These are phyloP conservation scores for Centropristis striata DNA, from an alignment of 2,113 vertebrate genomes.

Conservation along the genomic window DNA sequence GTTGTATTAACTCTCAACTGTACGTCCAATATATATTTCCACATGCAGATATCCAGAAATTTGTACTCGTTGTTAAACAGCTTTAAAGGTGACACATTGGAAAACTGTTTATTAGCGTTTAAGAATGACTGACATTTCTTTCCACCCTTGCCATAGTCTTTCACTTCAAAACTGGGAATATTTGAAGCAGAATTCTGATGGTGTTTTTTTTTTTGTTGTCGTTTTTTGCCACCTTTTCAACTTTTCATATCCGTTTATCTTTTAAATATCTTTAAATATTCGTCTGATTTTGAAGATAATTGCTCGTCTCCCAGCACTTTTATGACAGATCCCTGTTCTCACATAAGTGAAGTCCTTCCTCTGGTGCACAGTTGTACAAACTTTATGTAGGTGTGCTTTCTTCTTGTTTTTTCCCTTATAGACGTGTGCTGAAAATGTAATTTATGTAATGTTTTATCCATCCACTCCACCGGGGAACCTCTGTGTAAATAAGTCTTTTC, in stretches of 20 bases:
- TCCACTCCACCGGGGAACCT: neutral
- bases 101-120: conserved; percentile 1
- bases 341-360: neutral
- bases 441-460: conserved; percentile 21
- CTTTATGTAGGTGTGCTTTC: neutral
- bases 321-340: neutral
- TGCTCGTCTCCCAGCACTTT: neutral
- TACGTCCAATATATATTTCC: too few relatives aligned
- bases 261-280: too few relatives aligned
- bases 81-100: neutral
- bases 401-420: neutral
- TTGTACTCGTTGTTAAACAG: too few relatives aligned
- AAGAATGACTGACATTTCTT: neutral
- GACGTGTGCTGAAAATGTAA: conserved; percentile 3
- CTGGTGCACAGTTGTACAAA: neutral
- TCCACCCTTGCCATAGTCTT: neutral
- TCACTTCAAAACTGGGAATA: conserved; percentile 7
- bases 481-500: conserved; percentile 29
- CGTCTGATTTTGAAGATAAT: neutral
- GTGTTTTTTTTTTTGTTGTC: too few relatives aligned
- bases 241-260: too few relatives aligned
- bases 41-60: too few relatives aligned
- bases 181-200: too few relatives aligned
- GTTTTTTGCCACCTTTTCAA: too few relatives aligned
- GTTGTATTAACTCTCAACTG: too few relatives aligned